Conservation (phyloP, 2,888 invertebrate species). For the Ormia ochracea region DNA sequence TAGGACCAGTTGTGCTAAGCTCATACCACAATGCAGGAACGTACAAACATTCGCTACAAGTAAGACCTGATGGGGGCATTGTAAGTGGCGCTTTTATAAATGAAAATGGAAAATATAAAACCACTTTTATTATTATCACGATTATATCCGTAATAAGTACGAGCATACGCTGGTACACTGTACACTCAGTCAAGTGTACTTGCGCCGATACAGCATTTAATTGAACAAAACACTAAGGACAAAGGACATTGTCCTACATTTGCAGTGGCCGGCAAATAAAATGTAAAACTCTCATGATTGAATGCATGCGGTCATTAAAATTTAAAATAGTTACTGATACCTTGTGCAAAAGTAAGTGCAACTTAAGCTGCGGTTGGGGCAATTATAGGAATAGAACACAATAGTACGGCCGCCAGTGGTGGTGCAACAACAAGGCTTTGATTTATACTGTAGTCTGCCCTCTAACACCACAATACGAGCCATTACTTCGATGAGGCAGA, state of each 20-base stretch:
- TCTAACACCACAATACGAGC: not conserved
- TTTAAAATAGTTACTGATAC: constrained; percentile 20
- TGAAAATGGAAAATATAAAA: not conserved
- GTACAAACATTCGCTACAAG: too few relatives aligned
- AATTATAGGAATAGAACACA: not conserved
- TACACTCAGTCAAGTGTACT: constrained; percentile 13
- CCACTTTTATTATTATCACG: constrained; percentile 28
- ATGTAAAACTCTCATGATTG: constrained; percentile 55
- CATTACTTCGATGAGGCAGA: not conserved
- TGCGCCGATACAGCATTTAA: not conserved
- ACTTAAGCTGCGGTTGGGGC: not conserved
- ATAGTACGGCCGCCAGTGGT: not conserved
- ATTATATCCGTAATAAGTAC: constrained; percentile 8
- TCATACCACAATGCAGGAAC: too few relatives aligned
- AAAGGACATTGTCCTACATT: constrained; percentile 59
- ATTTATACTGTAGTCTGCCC: not conserved
- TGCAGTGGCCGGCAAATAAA: constrained; percentile 50
- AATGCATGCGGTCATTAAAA: constrained; percentile 55
- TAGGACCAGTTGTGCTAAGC: too few relatives aligned
- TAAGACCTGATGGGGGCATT: too few relatives aligned
- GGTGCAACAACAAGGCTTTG: not conserved
- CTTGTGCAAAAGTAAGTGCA: not conserved
- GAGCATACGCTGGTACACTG: too few relatives aligned
- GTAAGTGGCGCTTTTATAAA: not conserved
- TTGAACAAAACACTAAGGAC: constrained; percentile 28